Evolutionary conservation across 1,140 invertebrate species (phyloP).

Genomic region (Stenopsyche tienmushanensis): DNA sequence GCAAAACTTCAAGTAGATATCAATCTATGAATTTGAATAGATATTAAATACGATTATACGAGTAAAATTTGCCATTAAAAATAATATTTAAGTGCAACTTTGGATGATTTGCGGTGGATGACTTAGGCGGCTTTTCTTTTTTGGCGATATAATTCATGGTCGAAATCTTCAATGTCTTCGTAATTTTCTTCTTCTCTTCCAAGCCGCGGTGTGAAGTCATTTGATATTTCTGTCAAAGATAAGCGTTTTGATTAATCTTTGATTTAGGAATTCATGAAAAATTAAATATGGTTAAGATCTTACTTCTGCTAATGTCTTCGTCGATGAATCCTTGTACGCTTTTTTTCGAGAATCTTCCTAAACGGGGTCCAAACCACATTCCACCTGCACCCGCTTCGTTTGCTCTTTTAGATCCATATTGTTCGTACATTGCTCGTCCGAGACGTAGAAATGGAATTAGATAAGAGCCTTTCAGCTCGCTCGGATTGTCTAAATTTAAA

Average conservation of each 20-base stretch:
- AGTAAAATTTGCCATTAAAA: too few relatives aligned
- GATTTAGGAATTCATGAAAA: too few relatives aligned
- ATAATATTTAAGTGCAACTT: too few relatives aligned
- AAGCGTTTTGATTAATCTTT: neutral
- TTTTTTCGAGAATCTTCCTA: conserved; percentile 50
- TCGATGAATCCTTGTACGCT: conserved; percentile 8
- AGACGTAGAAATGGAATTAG: conserved; percentile 55
- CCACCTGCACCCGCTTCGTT: conserved; percentile 47
- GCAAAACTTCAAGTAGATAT: too few relatives aligned
- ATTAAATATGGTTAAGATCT: neutral
- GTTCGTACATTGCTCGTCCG: conserved; percentile 44
- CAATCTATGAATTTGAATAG: too few relatives aligned
- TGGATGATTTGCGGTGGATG: too few relatives aligned
- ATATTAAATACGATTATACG: too few relatives aligned
- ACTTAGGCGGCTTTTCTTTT: too few relatives aligned
- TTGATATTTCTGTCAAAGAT: conserved; percentile 12
- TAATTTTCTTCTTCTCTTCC: conserved; percentile 39
- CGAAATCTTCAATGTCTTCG: too few relatives aligned
- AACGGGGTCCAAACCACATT: conserved; percentile 61
- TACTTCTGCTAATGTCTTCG: conserved; percentile 35
- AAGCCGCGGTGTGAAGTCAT: conserved; percentile 39
- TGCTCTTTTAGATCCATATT: conserved; percentile 13
- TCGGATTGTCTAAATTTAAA: conserved; percentile 44
- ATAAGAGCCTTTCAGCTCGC: conserved; percentile 47
- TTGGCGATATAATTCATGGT: too few relatives aligned